Evolutionary conservation across 1,140 invertebrate species (phyloP), one percentile per base, ranked within the genome.

Genomic region (Planococcus citri): DNA sequence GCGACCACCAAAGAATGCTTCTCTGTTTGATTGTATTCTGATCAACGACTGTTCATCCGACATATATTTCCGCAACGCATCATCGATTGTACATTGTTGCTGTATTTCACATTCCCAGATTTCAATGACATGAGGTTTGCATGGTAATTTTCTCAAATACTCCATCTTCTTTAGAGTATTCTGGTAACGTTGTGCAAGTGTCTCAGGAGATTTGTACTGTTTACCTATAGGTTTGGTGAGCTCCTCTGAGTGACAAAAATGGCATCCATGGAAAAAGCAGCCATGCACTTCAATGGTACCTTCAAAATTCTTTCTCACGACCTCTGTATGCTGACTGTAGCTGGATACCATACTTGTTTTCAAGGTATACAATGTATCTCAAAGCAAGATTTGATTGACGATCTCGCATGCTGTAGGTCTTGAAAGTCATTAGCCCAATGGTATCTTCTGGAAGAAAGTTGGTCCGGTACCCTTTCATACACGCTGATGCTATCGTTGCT

Each of bases 251-350:
- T 24, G 24, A 12, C 12, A 69, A 69, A 27, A 38, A 60, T n/a
- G n/a, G 71, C 61, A 41, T 58, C 71, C 25, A 29, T 71, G 27
- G 70, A 70, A 73, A 71, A 71, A 12, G 73, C 72, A 24, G 21
- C 69, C 20, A 71, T 73, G 67, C 68, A 71, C 27, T 72, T 27
- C 9, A 8, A 27, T 69, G 68, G 20, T 14, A 17, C 57, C 14
- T 29, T 33, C 17, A 2, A 33, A 69, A 17, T 29, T 25, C 27
- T 21, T 60, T 41, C 38, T 72, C 71, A 24, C 8, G 61, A 3
- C 58, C 20, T 17, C 20, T 38, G 10, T 51, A 68, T 17, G 72
- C 70, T 64, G 72, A 67, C 24, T 64, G 27, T 4, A 72, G 69
- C 1, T 38, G 27, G 1, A 71, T 64, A 27, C 29, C 27, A 22